Evolutionary conservation across 1,140 invertebrate species (phyloP), one percentile per base, ranked within the genome.

Genomic region (Hormaphis cornu): DNA sequence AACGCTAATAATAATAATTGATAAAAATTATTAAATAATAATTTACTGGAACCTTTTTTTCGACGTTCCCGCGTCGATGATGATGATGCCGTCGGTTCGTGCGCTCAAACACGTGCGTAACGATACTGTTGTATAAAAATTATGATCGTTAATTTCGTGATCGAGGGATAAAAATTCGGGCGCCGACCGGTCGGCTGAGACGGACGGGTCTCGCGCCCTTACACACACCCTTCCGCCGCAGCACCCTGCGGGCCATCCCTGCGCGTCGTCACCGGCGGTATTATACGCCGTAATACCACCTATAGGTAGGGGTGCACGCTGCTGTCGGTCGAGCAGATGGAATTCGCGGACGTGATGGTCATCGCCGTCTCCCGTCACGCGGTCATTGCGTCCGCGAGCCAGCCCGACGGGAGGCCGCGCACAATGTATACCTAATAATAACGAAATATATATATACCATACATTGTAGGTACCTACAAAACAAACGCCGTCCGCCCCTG

Each of bases 111-210:
- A 56, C 33, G 20, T n/a, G n/a, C n/a, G n/a, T n/a, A n/a, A 26
- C 37, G 30, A 56, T 22, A 8, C n/a, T 22, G 48, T 48, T 28
- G 61, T 50, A 30, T 66, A 66, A 66, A 66, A 66, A 66, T 66
- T n/a, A n/a, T n/a, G n/a, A n/a, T n/a, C n/a, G n/a, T n/a, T 66
- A 66, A 66, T 66, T 66, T 66, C 33, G 20, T n/a, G 42, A 46
- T 6, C 44, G 40, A 42, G 44, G 40, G 42, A 44, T 26, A 24
- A 20, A 35, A 35, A 66, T 10, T 35, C 44, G 61, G 61, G 61
- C 61, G 61, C 61, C 61, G 30, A 46, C 61, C 28, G 44, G 61
- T 66, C 61, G 61, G 44, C 40, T 10, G 35, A 37, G 54, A 26
- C 16, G 12, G 14, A 37, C 54, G 33, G 22, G 16, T 16, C n/a